These are phyloP conservation scores for Nettapus auritus DNA, from an alignment of 2,113 vertebrate species.

Conservation along the genomic window DNA sequence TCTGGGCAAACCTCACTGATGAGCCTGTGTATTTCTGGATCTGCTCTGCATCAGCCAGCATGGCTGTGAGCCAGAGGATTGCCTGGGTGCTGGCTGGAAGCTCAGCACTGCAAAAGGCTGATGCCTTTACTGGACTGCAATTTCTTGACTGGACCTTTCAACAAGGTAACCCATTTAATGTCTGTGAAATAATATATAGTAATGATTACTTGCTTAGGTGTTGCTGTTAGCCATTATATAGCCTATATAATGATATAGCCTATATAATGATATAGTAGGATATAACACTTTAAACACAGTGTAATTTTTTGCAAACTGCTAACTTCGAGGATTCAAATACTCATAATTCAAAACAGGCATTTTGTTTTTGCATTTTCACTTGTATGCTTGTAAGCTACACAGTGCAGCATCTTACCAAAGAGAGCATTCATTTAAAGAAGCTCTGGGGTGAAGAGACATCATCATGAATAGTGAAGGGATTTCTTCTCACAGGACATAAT, in stretches of 20 bases:
- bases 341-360: neutral
- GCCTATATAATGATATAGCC: too few species aligned
- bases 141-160: neutral
- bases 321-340: neutral
- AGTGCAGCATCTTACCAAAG: neutral
- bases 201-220: neutral
- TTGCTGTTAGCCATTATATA: too few species aligned
- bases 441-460: neutral
- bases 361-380: neutral
- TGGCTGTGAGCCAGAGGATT: neutral
- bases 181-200: neutral
- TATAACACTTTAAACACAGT: neutral
- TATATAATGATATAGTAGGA: too few species aligned
- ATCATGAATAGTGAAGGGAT: neutral
- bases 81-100: rapidly evolving
- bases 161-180: neutral
- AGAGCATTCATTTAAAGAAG: neutral
- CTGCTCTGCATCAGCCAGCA: neutral
- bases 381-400: neutral
- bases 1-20: neutral
- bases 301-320: neutral
- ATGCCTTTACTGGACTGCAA: neutral
- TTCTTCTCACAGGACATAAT: neutral
- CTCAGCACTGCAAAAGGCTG: neutral
- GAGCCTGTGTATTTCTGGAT: neutral